Base-by-base conservation (phyloP, 2,888 invertebrate genomes). In the Eupsilia transversa region DNA sequence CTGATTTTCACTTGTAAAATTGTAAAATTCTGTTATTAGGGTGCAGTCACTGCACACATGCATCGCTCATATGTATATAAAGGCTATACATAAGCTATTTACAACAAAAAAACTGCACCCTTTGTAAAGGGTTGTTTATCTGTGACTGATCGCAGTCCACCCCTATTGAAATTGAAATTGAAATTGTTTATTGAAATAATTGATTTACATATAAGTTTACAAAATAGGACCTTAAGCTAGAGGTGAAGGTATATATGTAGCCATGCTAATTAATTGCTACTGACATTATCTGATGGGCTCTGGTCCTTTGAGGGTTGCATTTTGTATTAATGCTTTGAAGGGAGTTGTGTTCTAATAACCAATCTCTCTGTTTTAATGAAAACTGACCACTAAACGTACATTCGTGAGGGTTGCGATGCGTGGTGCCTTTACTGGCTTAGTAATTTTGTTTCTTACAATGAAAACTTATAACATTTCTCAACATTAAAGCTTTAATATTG, bases 231-330 rank as follows among this genome's bases (percentile, higher is more conserved):
- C n/a, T n/a, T n/a, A n/a, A n/a, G n/a, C n/a, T n/a, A n/a, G n/a
- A n/a, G n/a, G n/a, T n/a, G n/a, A n/a, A n/a, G n/a, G n/a, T n/a
- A n/a, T n/a, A n/a, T n/a, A 52, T 78, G n/a, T 68, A 75, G 33
- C 27, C 30, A 52, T 23, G 10, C 41, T 68, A 43, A 60, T 41
- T 61, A 78, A n/a, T 75, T 35, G 30, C 27, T n/a, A 6, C 6
- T 41, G 38, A 60, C 3, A 14, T 33, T 57, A 30, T 71, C 41
- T 61, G 56, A 57, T 63, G 35, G 20, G 46, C 23, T 9, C 30
- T 17, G 17, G 41, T 6, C 27, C 41, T 79, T 70, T 78, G 61
- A 57, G 23, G 56, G 35, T 57, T 57, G 41, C 10, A n/a, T 35
- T 78, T 63, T 74, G 4, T 38, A 38, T 30, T 66, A 43, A 27